A percentile compares a stretch with the other conserved stretches of the same genome.
Conservation (phyloP, 2,888 invertebrate genomes). For the Lithophane leautieri region DNA sequence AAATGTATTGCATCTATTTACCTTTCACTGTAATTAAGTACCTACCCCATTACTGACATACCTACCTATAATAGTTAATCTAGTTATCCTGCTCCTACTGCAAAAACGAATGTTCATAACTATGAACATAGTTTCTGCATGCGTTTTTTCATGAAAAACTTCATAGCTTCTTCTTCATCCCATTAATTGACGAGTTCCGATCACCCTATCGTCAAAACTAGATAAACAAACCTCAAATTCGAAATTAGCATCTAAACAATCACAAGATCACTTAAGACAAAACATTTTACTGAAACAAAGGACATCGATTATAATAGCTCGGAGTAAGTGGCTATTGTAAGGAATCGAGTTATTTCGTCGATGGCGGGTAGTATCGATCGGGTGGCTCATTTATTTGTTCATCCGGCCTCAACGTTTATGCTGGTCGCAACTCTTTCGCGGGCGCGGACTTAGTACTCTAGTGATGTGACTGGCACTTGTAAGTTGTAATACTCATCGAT, state of each 20-base stretch:
- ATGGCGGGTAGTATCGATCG: conserved; percentile 78
- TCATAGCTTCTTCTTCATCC: not conserved
- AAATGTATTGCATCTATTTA: not conserved
- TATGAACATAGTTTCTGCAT: not conserved
- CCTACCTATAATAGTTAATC: not conserved
- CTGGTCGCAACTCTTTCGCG: conserved; percentile 86
- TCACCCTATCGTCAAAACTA: not conserved
- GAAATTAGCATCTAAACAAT: conserved; percentile 34
- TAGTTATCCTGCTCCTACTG: not conserved
- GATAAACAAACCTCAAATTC: conserved; percentile 19
- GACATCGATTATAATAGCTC: conserved; percentile 73
- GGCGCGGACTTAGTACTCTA: conserved; percentile 72
- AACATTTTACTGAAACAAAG: conserved; percentile 67
- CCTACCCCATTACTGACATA: not conserved
- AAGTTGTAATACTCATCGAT: conserved; percentile 20
- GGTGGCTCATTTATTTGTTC: conserved; percentile 87
- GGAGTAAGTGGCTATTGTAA: conserved; percentile 71
- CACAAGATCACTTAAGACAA: conserved; percentile 50
- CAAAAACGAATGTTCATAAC: not conserved
- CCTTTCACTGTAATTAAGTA: not conserved
- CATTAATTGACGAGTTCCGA: too few relatives aligned
- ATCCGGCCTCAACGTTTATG: conserved; percentile 86
- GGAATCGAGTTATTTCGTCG: conserved; percentile 76
- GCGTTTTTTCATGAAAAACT: not conserved
- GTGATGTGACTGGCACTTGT: conserved; percentile 60